These are phyloP conservation scores for Sebastes nivosus DNA, from an alignment of 2,797 vertebrate species.

Conservation along the genomic window DNA sequence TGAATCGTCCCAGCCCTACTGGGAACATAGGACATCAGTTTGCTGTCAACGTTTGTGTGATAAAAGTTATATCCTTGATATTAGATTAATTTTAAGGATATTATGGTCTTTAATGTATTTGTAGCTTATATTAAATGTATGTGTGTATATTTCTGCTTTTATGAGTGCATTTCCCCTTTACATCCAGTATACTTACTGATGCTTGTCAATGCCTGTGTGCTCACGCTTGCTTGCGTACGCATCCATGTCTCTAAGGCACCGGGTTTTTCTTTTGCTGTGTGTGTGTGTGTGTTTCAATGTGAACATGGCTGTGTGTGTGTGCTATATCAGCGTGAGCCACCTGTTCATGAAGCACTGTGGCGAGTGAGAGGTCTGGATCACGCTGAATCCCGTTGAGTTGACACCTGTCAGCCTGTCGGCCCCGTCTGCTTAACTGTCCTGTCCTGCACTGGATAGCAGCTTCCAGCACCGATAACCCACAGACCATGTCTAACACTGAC, in stretches of 20 bases:
- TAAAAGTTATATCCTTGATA: not conserved
- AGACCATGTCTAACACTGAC: constrained; percentile 54
- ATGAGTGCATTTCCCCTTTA: not conserved
- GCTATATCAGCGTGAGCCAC: constrained; percentile 59
- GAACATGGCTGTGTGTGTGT: constrained; percentile 1
- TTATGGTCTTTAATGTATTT: not conserved
- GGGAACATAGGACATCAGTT: too few relatives aligned
- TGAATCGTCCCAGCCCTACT: too few relatives aligned
- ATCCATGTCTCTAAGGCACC: not conserved
- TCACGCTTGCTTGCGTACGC: not conserved
- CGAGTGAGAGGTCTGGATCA: constrained; percentile 50
- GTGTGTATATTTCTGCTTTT: not conserved
- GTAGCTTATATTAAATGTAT: not conserved
- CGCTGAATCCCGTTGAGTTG: constrained; percentile 46
- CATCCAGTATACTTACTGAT: not conserved
- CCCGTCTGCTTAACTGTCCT: constrained; percentile 51
- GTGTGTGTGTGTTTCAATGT: not conserved
- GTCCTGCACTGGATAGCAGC: constrained; percentile 44
- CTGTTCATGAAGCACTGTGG: constrained; percentile 54
- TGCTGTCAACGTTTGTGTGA: not conserved
- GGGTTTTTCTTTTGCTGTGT: not conserved
- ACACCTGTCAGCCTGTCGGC: constrained; percentile 68
- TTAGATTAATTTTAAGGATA: not conserved
- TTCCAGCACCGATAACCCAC: constrained; percentile 47
- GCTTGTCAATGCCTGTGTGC: not conserved